A percentile compares a stretch with the other conserved stretches of the same genome.
phyloP scores from a whole-genome alignment of 2,888 invertebrate species.

The Campoplex capitator region DNA sequence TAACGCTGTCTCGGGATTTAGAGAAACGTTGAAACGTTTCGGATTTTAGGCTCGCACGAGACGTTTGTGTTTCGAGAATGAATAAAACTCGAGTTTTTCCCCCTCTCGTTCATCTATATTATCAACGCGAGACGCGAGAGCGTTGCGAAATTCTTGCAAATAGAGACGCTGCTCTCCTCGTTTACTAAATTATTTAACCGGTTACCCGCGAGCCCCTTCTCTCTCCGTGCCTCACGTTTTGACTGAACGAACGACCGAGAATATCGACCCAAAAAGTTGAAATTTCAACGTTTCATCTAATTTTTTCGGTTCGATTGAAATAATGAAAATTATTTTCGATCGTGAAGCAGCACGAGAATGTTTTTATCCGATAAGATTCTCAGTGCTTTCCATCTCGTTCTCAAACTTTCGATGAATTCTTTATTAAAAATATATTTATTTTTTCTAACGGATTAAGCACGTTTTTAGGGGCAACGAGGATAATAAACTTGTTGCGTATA shows the following conservation, averaged over 20 bases:
- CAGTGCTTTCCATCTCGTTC: no score
- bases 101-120: conserved; percentile 12
- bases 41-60: neutral
- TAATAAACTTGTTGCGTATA: neutral
- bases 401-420: no score
- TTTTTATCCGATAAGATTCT: no score
- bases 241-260: neutral
- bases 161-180: conserved; percentile 27
- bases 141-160: conserved; percentile 60
- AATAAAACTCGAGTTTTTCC: conserved; percentile 33
- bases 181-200: conserved; percentile 33
- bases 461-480: neutral
- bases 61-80: conserved; percentile 5
- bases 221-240: conserved; percentile 12
- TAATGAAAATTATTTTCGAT: neutral
- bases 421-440: neutral
- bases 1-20: conserved; percentile 5
- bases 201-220: neutral
- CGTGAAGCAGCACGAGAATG: neutral
- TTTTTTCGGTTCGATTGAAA: neutral
- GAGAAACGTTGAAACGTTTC: conserved; percentile 13
- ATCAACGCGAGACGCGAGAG: conserved; percentile 7
- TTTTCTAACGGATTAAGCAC: neutral
- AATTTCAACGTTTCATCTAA: neutral
- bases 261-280: neutral